phyloP scores from a whole-genome alignment of 2,797 vertebrate genomes.

The Esox lucius region DNA sequence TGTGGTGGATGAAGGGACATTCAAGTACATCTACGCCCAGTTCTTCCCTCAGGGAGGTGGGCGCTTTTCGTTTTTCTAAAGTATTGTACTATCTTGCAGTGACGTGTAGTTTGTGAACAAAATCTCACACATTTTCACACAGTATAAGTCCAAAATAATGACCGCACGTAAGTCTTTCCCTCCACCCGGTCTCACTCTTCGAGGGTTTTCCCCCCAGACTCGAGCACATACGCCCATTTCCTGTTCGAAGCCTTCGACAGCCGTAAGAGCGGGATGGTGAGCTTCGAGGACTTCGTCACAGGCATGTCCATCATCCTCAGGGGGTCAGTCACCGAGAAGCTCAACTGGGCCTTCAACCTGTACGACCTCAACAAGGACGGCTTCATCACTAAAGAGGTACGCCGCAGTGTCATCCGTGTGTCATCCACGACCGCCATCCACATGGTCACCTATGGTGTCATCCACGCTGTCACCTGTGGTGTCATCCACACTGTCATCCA shows the following conservation, averaged over 20 bases:
- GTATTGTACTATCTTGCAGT: too few species aligned
- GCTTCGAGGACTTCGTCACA: conserved; percentile 94
- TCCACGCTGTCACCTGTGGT: too few species aligned
- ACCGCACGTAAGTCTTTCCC: background rate
- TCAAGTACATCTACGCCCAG: conserved; percentile 94
- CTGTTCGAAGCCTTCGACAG: conserved; percentile 97
- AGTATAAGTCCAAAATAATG: background rate
- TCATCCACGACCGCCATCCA: background rate
- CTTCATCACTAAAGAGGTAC: conserved; percentile 97
- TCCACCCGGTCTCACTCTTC: background rate
- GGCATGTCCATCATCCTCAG: conserved; percentile 93
- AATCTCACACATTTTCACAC: too few species aligned
- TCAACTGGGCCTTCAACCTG: conserved; percentile 97
- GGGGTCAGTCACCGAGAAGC: conserved; percentile 89
- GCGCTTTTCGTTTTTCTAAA: conserved; percentile 33
- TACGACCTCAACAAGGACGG: conserved; percentile 98
- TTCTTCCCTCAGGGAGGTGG: conserved; percentile 98
- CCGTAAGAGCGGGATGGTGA: conserved; percentile 87
- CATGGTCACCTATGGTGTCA: too few species aligned
- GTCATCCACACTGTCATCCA: too few species aligned
- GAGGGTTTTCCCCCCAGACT: conserved; percentile 72
- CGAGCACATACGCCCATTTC: conserved; percentile 94
- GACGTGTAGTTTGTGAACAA: too few species aligned
- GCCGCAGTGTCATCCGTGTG: background rate
- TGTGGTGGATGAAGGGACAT: conserved; percentile 91